Percentiles rank a stretch among this genome's conserved stretches.
These are phyloP conservation scores for Macquaria ambigua DNA, from an alignment of 2,113 vertebrate genomes.

Conservation along the genomic window DNA sequence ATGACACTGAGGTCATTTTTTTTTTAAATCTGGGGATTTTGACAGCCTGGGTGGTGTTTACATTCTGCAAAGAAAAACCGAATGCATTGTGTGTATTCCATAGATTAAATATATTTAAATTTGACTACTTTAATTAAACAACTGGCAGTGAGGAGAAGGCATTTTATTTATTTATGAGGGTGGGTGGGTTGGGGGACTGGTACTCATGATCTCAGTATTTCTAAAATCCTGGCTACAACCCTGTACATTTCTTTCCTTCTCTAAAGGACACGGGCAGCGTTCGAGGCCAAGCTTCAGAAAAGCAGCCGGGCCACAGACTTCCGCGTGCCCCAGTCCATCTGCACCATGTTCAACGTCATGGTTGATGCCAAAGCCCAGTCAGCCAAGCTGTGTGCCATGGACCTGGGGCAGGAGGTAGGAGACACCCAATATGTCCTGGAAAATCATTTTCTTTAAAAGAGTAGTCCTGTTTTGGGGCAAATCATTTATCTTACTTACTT, in stretches of 20 bases:
- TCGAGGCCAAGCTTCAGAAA: conserved; percentile 97
- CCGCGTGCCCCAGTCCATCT: conserved; percentile 98
- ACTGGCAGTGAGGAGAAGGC: neutral
- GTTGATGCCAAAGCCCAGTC: conserved; percentile 98
- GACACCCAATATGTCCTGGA: neutral
- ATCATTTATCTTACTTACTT: neutral
- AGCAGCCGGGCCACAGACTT: conserved; percentile 98
- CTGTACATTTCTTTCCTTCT: conserved; percentile 35
- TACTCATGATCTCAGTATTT: neutral
- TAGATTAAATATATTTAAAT: no score
- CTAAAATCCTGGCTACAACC: neutral
- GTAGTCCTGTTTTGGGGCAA: neutral
- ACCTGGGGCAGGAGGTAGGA: conserved; percentile 97
- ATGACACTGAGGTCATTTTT: no score
- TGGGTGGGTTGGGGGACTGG: neutral
- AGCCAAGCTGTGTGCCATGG: conserved; percentile 98
- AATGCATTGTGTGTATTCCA: no score
- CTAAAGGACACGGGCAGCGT: conserved; percentile 94
- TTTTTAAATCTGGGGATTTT: no score
- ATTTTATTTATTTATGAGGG: neutral
- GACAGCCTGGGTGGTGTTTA: no score
- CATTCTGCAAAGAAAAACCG: no score
- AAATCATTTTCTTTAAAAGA: neutral
- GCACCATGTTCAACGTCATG: conserved; percentile 99
- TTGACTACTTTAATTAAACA: no score